Conservation (phyloP, 2,113 vertebrate species). For the Gnathonemus longibarbis region DNA sequence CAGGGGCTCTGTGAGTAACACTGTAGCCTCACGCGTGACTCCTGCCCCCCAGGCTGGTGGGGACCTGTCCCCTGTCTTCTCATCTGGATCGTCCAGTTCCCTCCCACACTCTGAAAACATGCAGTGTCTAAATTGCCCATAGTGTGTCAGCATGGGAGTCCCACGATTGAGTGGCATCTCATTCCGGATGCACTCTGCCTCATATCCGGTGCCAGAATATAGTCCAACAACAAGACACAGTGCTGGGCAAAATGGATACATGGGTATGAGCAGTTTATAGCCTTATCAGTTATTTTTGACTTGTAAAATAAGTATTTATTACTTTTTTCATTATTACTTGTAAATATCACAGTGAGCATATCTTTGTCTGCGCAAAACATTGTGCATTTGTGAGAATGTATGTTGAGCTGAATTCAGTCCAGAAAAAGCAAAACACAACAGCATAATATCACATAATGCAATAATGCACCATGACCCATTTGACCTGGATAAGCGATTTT, state of each 20-base stretch:
- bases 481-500: not conserved
- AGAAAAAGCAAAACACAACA: not conserved
- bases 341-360: not conserved
- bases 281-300: not conserved
- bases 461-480: not conserved
- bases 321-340: not conserved
- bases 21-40: not conserved
- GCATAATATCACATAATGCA: not conserved
- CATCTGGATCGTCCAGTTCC: not conserved
- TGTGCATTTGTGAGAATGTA: conserved; percentile 8
- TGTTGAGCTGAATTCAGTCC: not conserved
- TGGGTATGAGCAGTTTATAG: not conserved
- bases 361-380: not conserved
- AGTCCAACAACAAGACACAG: not conserved
- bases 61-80: not conserved
- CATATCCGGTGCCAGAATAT: not conserved
- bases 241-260: not conserved
- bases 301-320: not conserved
- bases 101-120: not conserved
- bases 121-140: not conserved
- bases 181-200: not conserved
- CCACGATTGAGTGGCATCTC: not conserved
- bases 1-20: not conserved
- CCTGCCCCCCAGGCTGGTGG: not conserved
- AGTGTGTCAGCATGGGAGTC: not conserved